Evolutionary conservation across 2,113 vertebrate genomes (phyloP).

Genomic region (Asarcornis scutulata): DNA sequence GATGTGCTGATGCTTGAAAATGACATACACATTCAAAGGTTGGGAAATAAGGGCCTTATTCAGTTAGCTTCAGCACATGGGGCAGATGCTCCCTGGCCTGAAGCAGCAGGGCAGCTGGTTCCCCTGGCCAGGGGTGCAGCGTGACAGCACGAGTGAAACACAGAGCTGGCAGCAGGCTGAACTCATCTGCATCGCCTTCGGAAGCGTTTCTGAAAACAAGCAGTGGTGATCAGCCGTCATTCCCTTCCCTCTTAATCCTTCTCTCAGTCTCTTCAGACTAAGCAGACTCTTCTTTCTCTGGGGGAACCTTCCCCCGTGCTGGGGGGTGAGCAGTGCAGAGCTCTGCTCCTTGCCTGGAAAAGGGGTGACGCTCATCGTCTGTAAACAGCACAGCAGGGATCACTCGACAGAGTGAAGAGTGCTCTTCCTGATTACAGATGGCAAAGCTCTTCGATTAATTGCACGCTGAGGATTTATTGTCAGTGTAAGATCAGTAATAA

Average conservation of each 20-base stretch:
- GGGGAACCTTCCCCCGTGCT: background rate
- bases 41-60: background rate
- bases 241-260: background rate
- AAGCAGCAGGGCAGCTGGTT: background rate
- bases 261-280: no score
- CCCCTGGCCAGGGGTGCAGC: no score
- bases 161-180: no score
- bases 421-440: background rate
- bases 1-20: background rate
- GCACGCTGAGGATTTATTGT: background rate
- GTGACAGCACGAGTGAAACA: background rate
- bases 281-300: background rate
- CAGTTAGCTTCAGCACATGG: background rate
- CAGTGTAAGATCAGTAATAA: background rate
- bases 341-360: background rate
- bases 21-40: background rate
- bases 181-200: rapidly evolving
- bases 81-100: background rate
- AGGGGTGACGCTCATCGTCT: background rate
- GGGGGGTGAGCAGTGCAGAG: background rate
- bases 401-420: background rate
- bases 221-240: background rate
- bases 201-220: background rate
- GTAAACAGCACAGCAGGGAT: background rate
- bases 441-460: background rate